A percentile compares a stretch with the other conserved stretches of the same genome.
Evolutionary conservation across 2,113 vertebrate species (phyloP).

Genomic region (Centropristis striata): DNA sequence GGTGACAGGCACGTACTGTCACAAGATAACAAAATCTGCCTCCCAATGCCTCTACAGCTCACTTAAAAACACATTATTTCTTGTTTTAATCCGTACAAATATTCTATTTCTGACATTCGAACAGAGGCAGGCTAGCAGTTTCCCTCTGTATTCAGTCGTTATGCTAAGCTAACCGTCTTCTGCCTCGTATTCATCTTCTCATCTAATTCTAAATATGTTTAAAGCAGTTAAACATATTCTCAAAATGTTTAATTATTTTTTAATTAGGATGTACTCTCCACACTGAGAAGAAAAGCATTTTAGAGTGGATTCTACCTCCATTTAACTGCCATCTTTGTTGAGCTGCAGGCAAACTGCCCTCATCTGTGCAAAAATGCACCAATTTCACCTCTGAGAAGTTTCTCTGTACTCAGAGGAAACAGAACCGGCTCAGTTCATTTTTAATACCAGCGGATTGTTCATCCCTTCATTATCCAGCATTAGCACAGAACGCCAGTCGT

Average conservation of each 20-base stretch:
- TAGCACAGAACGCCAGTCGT: slow-evolving; percentile 26
- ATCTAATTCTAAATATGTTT: not conserved
- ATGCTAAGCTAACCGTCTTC: not conserved
- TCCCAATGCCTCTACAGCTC: not conserved
- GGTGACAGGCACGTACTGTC: too few species aligned
- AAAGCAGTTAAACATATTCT: not conserved
- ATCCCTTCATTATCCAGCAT: slow-evolving; percentile 68
- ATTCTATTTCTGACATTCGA: not conserved
- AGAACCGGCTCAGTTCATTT: slow-evolving; percentile 49
- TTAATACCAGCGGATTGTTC: slow-evolving; percentile 54
- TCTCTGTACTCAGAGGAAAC: slow-evolving; percentile 43
- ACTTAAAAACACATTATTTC: not conserved
- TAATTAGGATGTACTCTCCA: not conserved
- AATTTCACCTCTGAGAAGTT: slow-evolving; percentile 28
- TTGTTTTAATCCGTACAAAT: not conserved
- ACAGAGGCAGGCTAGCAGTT: not conserved
- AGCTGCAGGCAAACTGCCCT: slow-evolving; percentile 22
- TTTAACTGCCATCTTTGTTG: slow-evolving; percentile 25
- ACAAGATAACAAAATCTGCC: not conserved
- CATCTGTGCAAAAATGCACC: slow-evolving; percentile 38
- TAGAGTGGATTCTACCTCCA: slow-evolving; percentile 31
- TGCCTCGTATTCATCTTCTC: not conserved
- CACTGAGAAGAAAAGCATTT: not conserved
- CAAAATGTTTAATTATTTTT: not conserved
- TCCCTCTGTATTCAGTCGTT: not conserved